These are phyloP conservation scores for Machaerirhynchus nigripectus DNA, from an alignment of 2,113 vertebrate species.

Conservation along the genomic window DNA sequence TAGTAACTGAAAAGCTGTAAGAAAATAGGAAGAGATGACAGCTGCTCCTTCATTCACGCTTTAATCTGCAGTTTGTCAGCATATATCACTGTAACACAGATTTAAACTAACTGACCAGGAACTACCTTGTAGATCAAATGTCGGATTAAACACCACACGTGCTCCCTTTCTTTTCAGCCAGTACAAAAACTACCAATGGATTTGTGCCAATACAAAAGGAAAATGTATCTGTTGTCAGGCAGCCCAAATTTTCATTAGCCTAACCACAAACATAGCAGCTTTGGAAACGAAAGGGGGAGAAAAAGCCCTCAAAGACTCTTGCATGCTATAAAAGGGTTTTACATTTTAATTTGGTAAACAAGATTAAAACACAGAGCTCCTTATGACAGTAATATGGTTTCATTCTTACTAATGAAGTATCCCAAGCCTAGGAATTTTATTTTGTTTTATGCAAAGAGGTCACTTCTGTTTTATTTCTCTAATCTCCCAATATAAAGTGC, in stretches of 20 bases:
- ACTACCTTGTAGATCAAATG: neutral
- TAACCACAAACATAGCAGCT: neutral
- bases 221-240: neutral
- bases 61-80: neutral
- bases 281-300: neutral
- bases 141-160: neutral
- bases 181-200: neutral
- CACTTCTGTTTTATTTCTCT: neutral
- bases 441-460: neutral
- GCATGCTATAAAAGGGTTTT: neutral
- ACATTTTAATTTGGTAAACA: constrained; percentile 37
- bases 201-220: neutral
- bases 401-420: neutral
- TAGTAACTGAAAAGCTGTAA: neutral
- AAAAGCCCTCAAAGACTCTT: neutral
- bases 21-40: neutral
- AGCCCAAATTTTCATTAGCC: neutral
- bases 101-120: neutral
- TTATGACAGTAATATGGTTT: neutral
- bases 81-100: neutral
- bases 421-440: neutral
- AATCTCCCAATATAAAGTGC: neutral
- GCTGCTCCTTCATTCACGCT: neutral
- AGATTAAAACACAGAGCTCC: constrained; percentile 5
- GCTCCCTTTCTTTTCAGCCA: neutral